Conservation (phyloP, 2,888 invertebrate species). For the Eupithecia tripunctaria region DNA sequence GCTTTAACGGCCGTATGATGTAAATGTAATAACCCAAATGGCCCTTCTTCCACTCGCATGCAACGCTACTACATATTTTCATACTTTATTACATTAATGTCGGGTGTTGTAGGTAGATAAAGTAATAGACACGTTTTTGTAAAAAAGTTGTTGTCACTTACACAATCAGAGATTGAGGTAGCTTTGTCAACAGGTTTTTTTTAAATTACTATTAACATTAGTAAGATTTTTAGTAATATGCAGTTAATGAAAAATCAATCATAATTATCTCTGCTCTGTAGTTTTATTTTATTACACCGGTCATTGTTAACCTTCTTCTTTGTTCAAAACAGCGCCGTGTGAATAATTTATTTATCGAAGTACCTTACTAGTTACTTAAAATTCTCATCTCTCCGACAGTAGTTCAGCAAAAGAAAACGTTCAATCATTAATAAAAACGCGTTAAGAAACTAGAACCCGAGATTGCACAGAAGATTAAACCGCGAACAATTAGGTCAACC, state of each 20-base stretch:
- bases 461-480: slow-evolving; percentile 31
- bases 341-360: too few species aligned
- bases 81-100: slow-evolving; percentile 65
- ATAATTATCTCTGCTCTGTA: neutral
- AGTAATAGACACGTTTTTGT: neutral
- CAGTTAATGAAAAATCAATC: neutral
- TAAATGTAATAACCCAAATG: slow-evolving; percentile 79
- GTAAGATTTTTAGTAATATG: rapidly evolving
- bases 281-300: neutral
- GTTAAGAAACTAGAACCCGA: slow-evolving; percentile 1
- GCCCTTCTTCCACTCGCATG: slow-evolving; percentile 64
- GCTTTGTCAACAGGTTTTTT: neutral
- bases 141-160: neutral
- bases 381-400: neutral
- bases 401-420: slow-evolving; percentile 4
- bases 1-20: slow-evolving; percentile 73
- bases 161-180: neutral
- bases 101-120: slow-evolving; percentile 35
- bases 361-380: neutral
- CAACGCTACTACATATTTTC: slow-evolving; percentile 67
- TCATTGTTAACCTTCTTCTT: neutral
- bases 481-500: slow-evolving; percentile 44
- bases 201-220: neutral
- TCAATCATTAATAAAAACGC: slow-evolving; percentile 10
- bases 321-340: too few species aligned